phyloP scores from a whole-genome alignment of 2,797 vertebrate species.

The Sylvia borin region DNA sequence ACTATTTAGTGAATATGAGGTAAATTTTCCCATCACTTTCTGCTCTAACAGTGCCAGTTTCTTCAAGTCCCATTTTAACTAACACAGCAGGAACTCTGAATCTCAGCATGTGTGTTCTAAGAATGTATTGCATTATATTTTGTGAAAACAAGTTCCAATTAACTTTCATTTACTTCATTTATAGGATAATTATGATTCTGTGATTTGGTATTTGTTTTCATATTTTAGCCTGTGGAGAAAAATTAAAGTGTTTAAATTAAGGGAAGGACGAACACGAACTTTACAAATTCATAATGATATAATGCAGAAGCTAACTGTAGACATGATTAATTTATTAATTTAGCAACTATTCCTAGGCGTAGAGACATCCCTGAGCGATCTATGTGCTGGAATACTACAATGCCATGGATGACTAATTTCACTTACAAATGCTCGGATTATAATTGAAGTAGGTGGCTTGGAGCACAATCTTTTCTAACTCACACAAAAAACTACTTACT shows the following conservation, averaged over 20 bases:
- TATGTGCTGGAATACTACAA: not conserved
- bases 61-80: not conserved
- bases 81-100: not conserved
- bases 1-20: not conserved
- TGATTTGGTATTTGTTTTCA: not conserved
- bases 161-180: not conserved
- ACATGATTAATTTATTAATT: conserved; percentile 8
- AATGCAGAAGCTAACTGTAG: not conserved
- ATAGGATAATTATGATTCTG: not conserved
- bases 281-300: not conserved
- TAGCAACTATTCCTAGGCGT: not conserved
- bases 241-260: not conserved
- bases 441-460: not conserved
- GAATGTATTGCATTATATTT: not conserved
- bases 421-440: not conserved
- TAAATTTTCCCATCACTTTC: not conserved
- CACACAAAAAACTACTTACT: not conserved
- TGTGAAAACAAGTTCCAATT: not conserved
- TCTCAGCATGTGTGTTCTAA: not conserved
- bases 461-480: not conserved
- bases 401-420: not conserved
- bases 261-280: not conserved
- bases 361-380: not conserved
- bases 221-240: not conserved
- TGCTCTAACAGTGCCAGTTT: not conserved